Evolutionary conservation across 2,888 invertebrate genomes (phyloP), one percentile per base, ranked within the genome.

Genomic region (Halocaridina rubra): DNA sequence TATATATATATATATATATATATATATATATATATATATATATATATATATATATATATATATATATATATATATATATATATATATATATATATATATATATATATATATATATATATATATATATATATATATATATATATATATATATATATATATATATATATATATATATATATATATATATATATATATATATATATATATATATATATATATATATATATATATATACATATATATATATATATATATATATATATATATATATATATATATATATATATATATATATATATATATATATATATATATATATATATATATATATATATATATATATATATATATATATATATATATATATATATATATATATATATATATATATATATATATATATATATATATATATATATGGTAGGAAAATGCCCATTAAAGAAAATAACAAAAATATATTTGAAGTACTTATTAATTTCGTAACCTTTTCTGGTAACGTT

Each of bases 81-180:
- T 22, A 61, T 22, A 61, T 22, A 61, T 13, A 64, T 0, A 64
- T 13, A 64, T 3, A 64, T 13, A 64, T 13, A 64, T 1, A 22
- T 3, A 64, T 3, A 64, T 13, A 2, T 13, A 3, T 13, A 3
- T 13, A 64, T 3, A 13, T 13, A 64, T 13, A 64, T 13, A 64
- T 13, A 64, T 13, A 64, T 3, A 64, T 3, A 64, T 64, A 3
- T 64, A 64, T 64, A 64, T 4, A 64, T 64, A 64, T 64, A 64
- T 64, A 64, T 61, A 61, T 61, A 61, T 64, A 64, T 64, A 64
- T 64, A 64, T 64, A 64, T 64, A 64, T 64, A 64, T 64, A 64
- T 64, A 64, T 64, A 64, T 64, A 64, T 3, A 3, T 64, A 64
- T 64, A 64, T 64, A 4, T 64, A 4, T 64, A 4, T 64, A 4